phyloP scores from a whole-genome alignment of 2,113 vertebrate genomes.

The Sceloporus tristichus region DNA sequence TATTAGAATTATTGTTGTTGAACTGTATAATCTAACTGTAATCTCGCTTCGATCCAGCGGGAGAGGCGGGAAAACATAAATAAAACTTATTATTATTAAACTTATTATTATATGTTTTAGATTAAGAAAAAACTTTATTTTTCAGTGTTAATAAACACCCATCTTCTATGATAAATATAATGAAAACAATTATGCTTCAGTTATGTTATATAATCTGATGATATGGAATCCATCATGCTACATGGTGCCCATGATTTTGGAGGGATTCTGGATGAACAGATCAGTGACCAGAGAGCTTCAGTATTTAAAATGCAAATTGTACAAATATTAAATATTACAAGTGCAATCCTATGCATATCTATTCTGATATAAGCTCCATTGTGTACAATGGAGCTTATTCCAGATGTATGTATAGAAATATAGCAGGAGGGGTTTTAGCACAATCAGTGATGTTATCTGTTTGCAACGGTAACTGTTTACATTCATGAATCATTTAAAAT shows the following conservation, averaged over 20 bases:
- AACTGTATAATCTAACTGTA: too few species aligned
- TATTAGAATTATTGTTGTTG: too few species aligned
- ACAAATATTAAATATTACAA: neutral
- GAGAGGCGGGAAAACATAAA: too few species aligned
- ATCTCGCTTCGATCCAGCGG: too few species aligned
- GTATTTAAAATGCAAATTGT: neutral
- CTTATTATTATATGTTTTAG: neutral
- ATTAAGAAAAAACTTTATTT: neutral
- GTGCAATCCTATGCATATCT: neutral
- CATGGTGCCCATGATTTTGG: neutral
- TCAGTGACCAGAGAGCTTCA: neutral
- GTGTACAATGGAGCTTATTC: neutral
- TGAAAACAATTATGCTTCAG: neutral
- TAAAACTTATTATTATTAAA: too few species aligned
- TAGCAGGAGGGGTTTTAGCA: neutral
- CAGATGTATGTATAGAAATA: neutral
- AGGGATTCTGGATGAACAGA: neutral
- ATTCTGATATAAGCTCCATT: too few species aligned
- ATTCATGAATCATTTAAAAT: neutral
- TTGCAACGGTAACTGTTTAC: neutral
- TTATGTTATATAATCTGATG: neutral
- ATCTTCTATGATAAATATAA: slow-evolving; percentile 20
- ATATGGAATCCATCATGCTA: neutral
- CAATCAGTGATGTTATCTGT: neutral
- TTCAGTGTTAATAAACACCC: slow-evolving; percentile 23